Base-by-base conservation (phyloP, 1,140 invertebrate genomes). In the Psix sp. region DNA sequence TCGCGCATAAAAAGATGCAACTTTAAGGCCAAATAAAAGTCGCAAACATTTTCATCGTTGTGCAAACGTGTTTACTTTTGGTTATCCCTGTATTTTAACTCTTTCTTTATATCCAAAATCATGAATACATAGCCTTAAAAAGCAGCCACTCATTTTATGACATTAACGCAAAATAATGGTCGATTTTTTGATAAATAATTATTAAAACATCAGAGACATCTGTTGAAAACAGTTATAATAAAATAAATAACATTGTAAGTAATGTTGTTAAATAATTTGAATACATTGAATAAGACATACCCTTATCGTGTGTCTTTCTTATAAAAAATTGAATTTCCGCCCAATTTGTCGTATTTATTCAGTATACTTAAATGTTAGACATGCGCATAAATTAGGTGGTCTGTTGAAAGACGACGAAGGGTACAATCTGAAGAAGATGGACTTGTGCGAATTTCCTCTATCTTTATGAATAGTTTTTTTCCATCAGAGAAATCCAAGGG, bases 401-500 rank as follows among this genome's bases (percentile, higher is more conserved):
- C 29, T 14, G 42, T 56, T 36, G n/a, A n/a, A n/a, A 18, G 48
- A 18, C n/a, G 17, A 49, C 16, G 21, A 13, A 48, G 56, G 43
- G 56, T 49, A 62, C 45, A 54, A 56, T 42, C 14, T 20, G 9
- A 7, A 13, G 14, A 20, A 46, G 31, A 13, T 24, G 18, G n/a
- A 24, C 24, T 63, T 68, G 7, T 40, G 40, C 24, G 46, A 74
- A 65, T 68, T 62, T 74, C 57, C 51, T 63, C 49, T 68, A 68
- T 63, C 57, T 67, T 63, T 57, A 68, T 67, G 63, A 31, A 57
- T 40, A 52, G 13, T n/a, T 15, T 63, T 33, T 29, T 65, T 68
- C 51, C 63, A 68, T 74, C 63, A 74, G 57, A 74, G 45, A 60
- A 62, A 74, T 62, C 31, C 26, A 46, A 57, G 71, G 57, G 67